Base-by-base conservation (phyloP, 2,888 invertebrate genomes). In the Cheilosia urbana region DNA sequence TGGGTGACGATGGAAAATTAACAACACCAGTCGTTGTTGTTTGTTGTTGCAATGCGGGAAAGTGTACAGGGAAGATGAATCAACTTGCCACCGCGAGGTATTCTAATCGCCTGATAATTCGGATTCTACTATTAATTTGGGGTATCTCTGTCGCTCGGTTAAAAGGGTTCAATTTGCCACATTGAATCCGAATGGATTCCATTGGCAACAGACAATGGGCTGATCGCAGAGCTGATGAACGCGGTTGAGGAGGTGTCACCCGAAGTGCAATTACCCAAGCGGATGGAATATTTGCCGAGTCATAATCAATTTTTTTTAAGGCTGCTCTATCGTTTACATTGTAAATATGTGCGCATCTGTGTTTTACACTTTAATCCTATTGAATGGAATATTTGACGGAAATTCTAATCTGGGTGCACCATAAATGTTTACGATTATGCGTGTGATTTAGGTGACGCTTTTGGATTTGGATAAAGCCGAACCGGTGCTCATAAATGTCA, bases 371-470 rank as follows among this genome's bases (percentile, higher is more conserved):
- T 82, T 87, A 87, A 87, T 87, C 87, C 82, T 68, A 40, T 68
- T 42, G 57, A 87, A 87, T 87, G 76, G 85, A 72, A 68, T 76
- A 80, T 85, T 80, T 85, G 81, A 81, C 49, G 51, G 66, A 63
- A 76, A 81, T 55, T 76, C 81, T 85, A 85, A 85, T 85, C 85
- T 45, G 71, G 77, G 73, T 63, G 69, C 73, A 87, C 89, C 91
- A 91, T 91, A 92, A 91, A 91, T 91, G 91, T 91, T 91, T 91
- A 91, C 91, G 92, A 91, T 91, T 91, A 92, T 92, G 90, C 71
- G 81, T 76, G 71, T 72, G 85, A 81, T 81, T 85, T 76, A 80
- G 80, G 24, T 24, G 6, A 62, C 63, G 42, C 37, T 55, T 57
- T 68, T 57, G 47, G 19, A 63, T 81, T 55, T 49, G 42, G 7